Conservation (phyloP, 2,888 invertebrate species). For the Acronicta psi region DNA sequence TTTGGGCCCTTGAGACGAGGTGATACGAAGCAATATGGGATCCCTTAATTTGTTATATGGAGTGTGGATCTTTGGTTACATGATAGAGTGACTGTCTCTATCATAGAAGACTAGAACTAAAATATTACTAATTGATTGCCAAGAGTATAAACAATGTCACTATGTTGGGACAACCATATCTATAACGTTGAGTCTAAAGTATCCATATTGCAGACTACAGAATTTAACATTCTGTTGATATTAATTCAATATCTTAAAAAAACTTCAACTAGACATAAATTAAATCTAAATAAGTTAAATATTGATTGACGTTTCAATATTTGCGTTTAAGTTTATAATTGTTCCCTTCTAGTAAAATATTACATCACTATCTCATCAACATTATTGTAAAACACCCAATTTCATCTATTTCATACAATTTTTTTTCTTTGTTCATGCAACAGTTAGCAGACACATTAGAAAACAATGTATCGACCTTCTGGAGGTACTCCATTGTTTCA, state of each 20-base stretch:
- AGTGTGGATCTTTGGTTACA: neutral
- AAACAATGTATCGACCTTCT: too few relatives aligned
- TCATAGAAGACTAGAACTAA: too few relatives aligned
- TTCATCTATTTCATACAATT: neutral
- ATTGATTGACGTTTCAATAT: neutral
- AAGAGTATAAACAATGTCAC: neutral
- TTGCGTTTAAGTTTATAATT: neutral
- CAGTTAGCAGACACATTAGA: too few relatives aligned
- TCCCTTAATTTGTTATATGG: neutral
- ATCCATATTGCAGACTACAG: neutral
- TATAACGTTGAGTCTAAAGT: neutral
- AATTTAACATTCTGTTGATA: neutral
- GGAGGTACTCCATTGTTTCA: too few relatives aligned
- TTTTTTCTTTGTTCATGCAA: too few relatives aligned
- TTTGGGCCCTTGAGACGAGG: too few relatives aligned
- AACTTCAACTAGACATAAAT: too few relatives aligned
- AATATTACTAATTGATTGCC: too few relatives aligned
- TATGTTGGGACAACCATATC: neutral
- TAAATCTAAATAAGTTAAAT: too few relatives aligned
- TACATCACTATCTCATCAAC: slow-evolving; percentile 1
- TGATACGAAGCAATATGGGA: too few relatives aligned
- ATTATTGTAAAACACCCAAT: neutral
- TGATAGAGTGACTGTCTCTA: neutral
- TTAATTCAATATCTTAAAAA: neutral
- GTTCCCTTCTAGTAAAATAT: slow-evolving; percentile 2